A percentile compares a stretch with the other conserved stretches of the same genome.
Conservation (phyloP, 2,888 invertebrate genomes). For the Drosophila paranaensis region DNA sequence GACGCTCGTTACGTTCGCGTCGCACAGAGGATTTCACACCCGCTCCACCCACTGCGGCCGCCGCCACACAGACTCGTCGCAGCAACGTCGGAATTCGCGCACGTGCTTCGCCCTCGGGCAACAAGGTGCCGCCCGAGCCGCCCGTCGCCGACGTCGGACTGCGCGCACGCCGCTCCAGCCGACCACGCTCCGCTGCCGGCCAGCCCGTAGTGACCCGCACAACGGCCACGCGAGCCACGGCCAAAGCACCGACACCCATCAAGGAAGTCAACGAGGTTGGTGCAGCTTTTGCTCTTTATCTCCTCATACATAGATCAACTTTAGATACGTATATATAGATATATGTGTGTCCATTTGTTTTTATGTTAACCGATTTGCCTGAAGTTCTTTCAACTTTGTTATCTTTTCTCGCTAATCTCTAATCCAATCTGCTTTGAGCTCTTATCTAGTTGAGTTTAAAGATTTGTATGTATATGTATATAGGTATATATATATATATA, state of each 20-base stretch:
- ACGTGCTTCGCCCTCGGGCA: slow-evolving; percentile 64
- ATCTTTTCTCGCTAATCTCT: slow-evolving; percentile 23
- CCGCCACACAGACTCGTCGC: slow-evolving; percentile 48
- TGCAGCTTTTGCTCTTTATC: slow-evolving; percentile 5
- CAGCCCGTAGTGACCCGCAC: slow-evolving; percentile 32
- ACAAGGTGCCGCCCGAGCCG: slow-evolving; percentile 36
- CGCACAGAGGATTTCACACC: slow-evolving; percentile 53
- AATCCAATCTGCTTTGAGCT: slow-evolving; percentile 5
- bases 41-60: not conserved
- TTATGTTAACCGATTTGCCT: slow-evolving; percentile 37
- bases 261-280: slow-evolving; percentile 77
- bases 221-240: slow-evolving; percentile 48
- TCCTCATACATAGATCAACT: not conserved
- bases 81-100: slow-evolving; percentile 44
- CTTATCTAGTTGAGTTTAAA: slow-evolving; percentile 22
- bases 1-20: slow-evolving; percentile 68
- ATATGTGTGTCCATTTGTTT: slow-evolving; percentile 3
- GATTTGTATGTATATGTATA: not conserved
- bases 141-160: slow-evolving; percentile 27
- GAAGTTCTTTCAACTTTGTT: slow-evolving; percentile 17
- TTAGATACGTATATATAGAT: not conserved
- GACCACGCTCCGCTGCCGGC: slow-evolving; percentile 84
- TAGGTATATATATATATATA: not conserved
- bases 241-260: slow-evolving; percentile 70
- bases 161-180: slow-evolving; percentile 85